These are phyloP conservation scores for Myripristis murdjan DNA, from an alignment of 2,797 vertebrate species.

Conservation along the genomic window DNA sequence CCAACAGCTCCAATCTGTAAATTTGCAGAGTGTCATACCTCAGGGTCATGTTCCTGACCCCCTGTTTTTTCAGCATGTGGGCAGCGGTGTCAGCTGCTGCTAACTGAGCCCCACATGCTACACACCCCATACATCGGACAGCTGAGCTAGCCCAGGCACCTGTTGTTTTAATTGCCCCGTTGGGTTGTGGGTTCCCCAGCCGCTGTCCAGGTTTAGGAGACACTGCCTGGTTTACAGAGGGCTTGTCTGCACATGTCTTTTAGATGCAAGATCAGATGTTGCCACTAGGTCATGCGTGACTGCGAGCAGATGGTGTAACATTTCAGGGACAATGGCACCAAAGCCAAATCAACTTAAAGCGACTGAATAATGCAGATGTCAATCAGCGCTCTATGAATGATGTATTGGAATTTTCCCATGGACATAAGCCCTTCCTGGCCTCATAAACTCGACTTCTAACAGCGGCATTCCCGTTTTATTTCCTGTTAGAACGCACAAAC, in stretches of 20 bases:
- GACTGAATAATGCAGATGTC: constrained; percentile 32
- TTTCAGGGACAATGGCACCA: constrained; percentile 42
- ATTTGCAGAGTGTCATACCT: not conserved
- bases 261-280: constrained; percentile 66
- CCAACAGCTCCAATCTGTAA: not conserved
- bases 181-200: constrained; percentile 36
- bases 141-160: constrained; percentile 71
- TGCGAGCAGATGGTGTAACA: constrained; percentile 31
- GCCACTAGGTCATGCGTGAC: constrained; percentile 38
- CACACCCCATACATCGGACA: constrained; percentile 24
- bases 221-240: constrained; percentile 51
- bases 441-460: constrained; percentile 7
- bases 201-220: constrained; percentile 42
- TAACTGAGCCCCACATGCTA: constrained; percentile 14
- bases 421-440: constrained; percentile 1
- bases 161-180: constrained; percentile 64
- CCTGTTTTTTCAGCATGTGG: not conserved
- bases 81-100: constrained; percentile 53
- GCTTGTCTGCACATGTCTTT: constrained; percentile 59
- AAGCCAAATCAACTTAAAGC: constrained; percentile 22
- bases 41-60: not conserved
- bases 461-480: constrained; percentile 16
- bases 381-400: not conserved
- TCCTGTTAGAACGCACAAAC: not conserved
- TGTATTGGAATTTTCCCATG: constrained; percentile 22